Evolutionary conservation across 2,888 invertebrate species (phyloP).

Genomic region (Tipula lateralis): DNA sequence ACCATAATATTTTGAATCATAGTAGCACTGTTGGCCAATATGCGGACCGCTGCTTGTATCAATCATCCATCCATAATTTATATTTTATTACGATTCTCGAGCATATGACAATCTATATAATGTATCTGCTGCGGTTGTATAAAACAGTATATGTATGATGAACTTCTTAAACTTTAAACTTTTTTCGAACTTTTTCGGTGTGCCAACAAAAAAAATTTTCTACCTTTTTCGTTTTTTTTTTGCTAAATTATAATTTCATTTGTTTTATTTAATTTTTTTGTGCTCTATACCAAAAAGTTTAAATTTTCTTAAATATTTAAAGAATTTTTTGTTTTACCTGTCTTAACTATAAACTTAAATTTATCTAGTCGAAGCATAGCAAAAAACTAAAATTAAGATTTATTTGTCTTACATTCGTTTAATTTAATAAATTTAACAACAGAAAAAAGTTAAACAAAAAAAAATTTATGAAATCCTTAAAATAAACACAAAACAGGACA

Average conservation of each 20-base stretch:
- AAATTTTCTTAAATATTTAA: neutral
- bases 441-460: neutral
- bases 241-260: neutral
- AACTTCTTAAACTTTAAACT: neutral
- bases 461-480: neutral
- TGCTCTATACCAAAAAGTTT: neutral
- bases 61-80: neutral
- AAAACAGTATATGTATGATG: neutral
- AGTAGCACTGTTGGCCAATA: too few species aligned
- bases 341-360: conserved; percentile 9
- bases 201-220: neutral
- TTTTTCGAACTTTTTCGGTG: neutral
- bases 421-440: neutral
- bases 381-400: neutral
- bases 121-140: neutral
- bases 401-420: conserved; percentile 15
- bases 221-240: too few species aligned
- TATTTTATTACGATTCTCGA: neutral
- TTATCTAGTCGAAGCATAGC: neutral
- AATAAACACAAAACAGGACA: conserved; percentile 8
- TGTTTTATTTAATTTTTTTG: neutral
- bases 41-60: too few species aligned
- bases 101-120: neutral
- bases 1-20: too few species aligned
- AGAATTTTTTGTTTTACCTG: conserved; percentile 12